phyloP scores from a whole-genome alignment of 2,797 vertebrate species.

The Myripristis murdjan region DNA sequence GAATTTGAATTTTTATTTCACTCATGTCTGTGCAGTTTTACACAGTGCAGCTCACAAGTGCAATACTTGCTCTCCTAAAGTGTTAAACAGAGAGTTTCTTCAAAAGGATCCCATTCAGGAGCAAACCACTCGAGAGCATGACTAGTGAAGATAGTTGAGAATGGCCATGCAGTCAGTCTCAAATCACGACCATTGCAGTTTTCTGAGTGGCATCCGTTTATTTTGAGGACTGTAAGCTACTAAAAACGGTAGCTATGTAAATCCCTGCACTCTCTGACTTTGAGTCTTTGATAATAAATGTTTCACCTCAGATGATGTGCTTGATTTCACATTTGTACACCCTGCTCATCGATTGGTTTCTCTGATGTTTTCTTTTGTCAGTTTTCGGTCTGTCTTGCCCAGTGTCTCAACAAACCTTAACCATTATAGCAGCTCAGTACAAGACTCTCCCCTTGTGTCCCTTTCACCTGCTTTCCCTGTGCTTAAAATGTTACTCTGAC shows the following conservation, averaged over 20 bases:
- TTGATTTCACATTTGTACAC: constrained; percentile 11
- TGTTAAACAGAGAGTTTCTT: background rate
- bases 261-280: background rate
- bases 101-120: background rate
- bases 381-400: background rate
- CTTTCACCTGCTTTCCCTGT: no score
- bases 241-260: background rate
- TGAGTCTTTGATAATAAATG: background rate
- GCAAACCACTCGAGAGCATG: constrained; percentile 5
- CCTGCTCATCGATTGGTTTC: background rate
- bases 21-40: background rate
- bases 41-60: background rate
- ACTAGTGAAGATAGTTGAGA: background rate
- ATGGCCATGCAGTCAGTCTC: background rate
- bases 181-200: background rate
- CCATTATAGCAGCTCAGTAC: no score
- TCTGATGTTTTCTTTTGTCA: constrained; percentile 3
- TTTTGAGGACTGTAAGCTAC: background rate
- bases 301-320: no score
- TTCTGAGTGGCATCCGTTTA: background rate
- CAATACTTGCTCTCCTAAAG: background rate
- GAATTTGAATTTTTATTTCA: no score
- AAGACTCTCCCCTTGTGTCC: no score
- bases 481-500: no score
- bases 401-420: no score